These are phyloP conservation scores for Indicator maculatus DNA, from an alignment of 2,113 vertebrate genomes.

Conservation along the genomic window DNA sequence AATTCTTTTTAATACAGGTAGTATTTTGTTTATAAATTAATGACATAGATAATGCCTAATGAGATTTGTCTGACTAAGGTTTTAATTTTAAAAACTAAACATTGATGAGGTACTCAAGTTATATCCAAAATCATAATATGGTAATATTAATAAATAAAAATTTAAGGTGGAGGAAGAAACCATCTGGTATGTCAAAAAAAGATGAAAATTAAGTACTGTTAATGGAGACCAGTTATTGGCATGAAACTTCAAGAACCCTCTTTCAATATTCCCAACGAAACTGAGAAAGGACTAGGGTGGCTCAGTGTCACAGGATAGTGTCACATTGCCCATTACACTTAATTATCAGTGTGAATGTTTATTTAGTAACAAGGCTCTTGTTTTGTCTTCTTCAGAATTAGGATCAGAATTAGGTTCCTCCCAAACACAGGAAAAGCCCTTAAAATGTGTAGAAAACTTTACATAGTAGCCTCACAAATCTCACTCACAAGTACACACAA, in stretches of 20 bases:
- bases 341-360: neutral
- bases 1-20: neutral
- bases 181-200: neutral
- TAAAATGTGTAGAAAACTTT: neutral
- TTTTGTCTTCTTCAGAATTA: neutral
- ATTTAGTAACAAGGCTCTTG: neutral
- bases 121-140: neutral
- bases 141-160: no score
- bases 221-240: neutral
- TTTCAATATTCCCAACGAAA: neutral
- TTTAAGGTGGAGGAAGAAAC: no score
- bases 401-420: neutral
- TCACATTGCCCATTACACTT: no score
- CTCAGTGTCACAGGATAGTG: accelerated
- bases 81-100: neutral
- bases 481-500: accelerated
- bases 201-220: neutral
- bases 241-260: accelerated
- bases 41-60: neutral
- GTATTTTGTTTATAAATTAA: neutral
- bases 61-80: neutral
- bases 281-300: neutral
- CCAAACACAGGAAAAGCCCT: neutral
- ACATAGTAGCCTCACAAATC: neutral
- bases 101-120: neutral